Percentiles rank a stretch among this genome's conserved stretches.
These are phyloP conservation scores for Julus scandinavius DNA, from an alignment of 2,888 invertebrate species.

Conservation along the genomic window DNA sequence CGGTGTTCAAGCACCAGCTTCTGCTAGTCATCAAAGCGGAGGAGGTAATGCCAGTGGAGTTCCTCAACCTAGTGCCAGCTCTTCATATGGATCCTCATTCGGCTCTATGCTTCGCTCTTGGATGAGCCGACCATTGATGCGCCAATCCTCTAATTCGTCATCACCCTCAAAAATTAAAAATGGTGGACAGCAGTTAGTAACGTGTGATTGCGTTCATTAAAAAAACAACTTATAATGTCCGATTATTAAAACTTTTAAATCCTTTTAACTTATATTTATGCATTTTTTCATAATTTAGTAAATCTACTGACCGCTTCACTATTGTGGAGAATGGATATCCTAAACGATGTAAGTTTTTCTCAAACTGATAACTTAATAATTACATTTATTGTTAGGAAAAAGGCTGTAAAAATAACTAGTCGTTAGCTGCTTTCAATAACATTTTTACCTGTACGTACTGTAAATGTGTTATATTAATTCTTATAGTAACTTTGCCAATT, in stretches of 20 bases:
- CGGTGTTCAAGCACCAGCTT: neutral
- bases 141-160: no score
- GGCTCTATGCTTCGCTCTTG: no score
- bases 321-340: neutral
- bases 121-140: no score
- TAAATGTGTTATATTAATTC: neutral
- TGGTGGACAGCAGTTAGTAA: no score
- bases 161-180: no score
- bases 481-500: neutral
- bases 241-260: no score
- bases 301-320: neutral
- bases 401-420: no score
- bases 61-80: neutral
- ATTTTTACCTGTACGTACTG: no score
- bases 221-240: neutral
- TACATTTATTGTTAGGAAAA: no score
- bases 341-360: neutral
- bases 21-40: neutral
- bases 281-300: neutral
- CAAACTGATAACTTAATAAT: no score
- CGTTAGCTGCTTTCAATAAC: no score
- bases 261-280: neutral
- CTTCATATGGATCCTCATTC: no score
- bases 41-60: neutral
- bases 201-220: neutral